phyloP scores from a whole-genome alignment of 1,140 invertebrate species.

The Paralvinella palmiformis region DNA sequence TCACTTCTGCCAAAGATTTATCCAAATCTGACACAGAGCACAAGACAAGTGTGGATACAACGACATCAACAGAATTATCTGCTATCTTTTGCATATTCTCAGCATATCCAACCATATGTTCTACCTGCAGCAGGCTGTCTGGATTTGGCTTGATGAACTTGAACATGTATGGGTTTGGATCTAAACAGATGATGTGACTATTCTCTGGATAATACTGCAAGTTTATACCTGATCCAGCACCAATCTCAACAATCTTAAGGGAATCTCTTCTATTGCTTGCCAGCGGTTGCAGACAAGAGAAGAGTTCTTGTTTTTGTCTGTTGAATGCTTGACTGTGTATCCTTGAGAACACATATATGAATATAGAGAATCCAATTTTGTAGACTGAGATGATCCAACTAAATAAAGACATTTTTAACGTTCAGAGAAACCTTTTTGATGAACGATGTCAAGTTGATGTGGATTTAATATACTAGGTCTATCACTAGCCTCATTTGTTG shows the following conservation, averaged over 20 bases:
- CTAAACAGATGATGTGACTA: slow-evolving; percentile 24
- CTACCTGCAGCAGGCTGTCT: neutral
- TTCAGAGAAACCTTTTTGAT: too few relatives aligned
- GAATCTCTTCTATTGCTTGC: too few relatives aligned
- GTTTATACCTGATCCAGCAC: slow-evolving; percentile 32
- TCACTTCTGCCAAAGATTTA: slow-evolving; percentile 33
- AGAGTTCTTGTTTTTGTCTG: too few relatives aligned
- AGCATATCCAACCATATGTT: slow-evolving; percentile 30
- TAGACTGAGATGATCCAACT: too few relatives aligned
- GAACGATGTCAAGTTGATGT: too few relatives aligned
- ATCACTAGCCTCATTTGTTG: too few relatives aligned
- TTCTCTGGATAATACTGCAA: slow-evolving; percentile 31
- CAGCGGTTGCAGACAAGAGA: too few relatives aligned
- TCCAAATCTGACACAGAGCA: slow-evolving; percentile 35
- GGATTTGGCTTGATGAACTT: slow-evolving; percentile 19
- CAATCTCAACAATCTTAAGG: slow-evolving; percentile 33
- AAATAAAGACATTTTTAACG: too few relatives aligned
- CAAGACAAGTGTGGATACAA: slow-evolving; percentile 40
- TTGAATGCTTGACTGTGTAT: too few relatives aligned
- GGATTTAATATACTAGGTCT: too few relatives aligned
- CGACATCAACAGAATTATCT: slow-evolving; percentile 38
- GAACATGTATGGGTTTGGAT: slow-evolving; percentile 26
- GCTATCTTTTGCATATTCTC: slow-evolving; percentile 39
- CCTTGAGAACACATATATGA: too few relatives aligned
- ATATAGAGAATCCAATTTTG: too few relatives aligned